Percentiles rank a stretch among this genome's conserved stretches.
Evolutionary conservation across 2,888 invertebrate species (phyloP).

Genomic region (Andrena bicolor): DNA sequence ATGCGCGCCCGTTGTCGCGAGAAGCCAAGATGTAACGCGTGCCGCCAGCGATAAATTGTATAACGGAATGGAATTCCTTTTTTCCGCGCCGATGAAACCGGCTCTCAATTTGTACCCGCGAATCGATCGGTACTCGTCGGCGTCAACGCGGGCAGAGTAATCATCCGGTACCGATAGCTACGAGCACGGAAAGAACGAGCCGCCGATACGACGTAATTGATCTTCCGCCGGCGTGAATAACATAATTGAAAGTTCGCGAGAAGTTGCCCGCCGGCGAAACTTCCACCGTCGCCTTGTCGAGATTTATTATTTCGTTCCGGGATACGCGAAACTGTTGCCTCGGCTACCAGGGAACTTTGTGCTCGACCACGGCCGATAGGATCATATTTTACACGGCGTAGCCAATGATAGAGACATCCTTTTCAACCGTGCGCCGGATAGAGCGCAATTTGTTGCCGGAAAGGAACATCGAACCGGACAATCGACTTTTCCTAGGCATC

Average conservation of each 20-base stretch:
- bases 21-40: not conserved
- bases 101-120: no score
- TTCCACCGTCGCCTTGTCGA: not conserved
- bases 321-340: not conserved
- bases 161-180: not conserved
- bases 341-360: not conserved
- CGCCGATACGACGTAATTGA: constrained; percentile 14
- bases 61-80: no score
- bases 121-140: no score
- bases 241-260: constrained; percentile 16
- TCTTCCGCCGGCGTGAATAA: constrained; percentile 12
- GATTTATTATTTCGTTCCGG: constrained; percentile 49
- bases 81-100: no score
- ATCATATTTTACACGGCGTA: constrained; percentile 56
- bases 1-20: not conserved
- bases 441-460: not conserved
- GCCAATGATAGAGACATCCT: constrained; percentile 19
- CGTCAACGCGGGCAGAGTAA: not conserved
- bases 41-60: not conserved
- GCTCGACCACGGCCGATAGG: constrained; percentile 1
- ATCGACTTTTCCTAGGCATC: not conserved
- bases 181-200: no score
- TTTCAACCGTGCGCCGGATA: not conserved
- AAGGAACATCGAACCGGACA: not conserved
- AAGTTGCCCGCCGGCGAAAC: constrained; percentile 4